Evolutionary conservation across 2,113 vertebrate species (phyloP), one percentile per base, ranked within the genome.

Genomic region (Nibea coibor): DNA sequence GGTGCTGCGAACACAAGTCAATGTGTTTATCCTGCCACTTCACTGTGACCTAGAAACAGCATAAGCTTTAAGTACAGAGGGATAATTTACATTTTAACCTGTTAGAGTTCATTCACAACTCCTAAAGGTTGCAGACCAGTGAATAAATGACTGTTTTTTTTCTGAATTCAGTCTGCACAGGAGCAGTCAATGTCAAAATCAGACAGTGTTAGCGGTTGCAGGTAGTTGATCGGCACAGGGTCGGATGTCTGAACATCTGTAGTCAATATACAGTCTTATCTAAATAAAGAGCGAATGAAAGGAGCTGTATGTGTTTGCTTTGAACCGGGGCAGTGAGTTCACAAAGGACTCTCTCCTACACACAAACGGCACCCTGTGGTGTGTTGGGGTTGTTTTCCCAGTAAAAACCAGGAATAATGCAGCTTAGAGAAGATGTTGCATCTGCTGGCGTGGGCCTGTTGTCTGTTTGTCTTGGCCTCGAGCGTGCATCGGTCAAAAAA

Each of bases 11-110:
- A 93, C 65, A 72, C 89, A 86, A 67, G 88, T 88, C 73, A 16
- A 39, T 88, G 81, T 91, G 90, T 94, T 93, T 93, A 78, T 89
- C 77, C 85, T 92, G 88, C 82, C 91, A 93, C 91, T 89, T 86
- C 89, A 88, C 86, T 91, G 90, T 91, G 91, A 94, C 83, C 81
- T 79, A 81, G 79, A 86, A 81, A 84, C 82, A 66, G 71, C 79
- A 88, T 47, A 82, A 70, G 64, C 72, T 82, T 84, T 76, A 83
- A 76, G 35, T 67, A 64, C 67, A 74, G 64, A 65, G 64, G 20
- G 43, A 31, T 3, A 2, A 1, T 63, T 82, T 19, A 5, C 75
- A 86, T 62, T n/a, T 9, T 61, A 74, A 74, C 67, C 42, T 10
- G 57, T 11, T 16, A 39, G 65, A 64, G 31, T 59, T 19, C 5